Percentiles rank a stretch among this genome's conserved stretches.
These are phyloP conservation scores for Arctocebus calabarensis DNA, from an alignment of 2,797 vertebrate species.

Conservation along the genomic window DNA sequence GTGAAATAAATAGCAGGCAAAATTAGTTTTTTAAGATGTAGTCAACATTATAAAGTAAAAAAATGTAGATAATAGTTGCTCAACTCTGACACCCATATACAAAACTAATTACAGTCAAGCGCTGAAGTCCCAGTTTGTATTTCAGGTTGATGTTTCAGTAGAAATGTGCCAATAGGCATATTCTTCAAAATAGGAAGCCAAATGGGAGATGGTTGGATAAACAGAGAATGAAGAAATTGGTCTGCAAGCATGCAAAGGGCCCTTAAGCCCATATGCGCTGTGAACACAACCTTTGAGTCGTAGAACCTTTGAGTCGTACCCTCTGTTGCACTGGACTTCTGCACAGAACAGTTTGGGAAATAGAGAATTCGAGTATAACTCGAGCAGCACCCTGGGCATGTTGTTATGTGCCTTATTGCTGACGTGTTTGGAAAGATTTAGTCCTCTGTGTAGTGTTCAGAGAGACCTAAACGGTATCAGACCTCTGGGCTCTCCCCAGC, in stretches of 20 bases:
- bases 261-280: background rate
- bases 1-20: constrained; percentile 72
- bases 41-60: constrained; percentile 74
- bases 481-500: constrained; percentile 47
- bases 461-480: constrained; percentile 54
- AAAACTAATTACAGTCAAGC: constrained; percentile 63
- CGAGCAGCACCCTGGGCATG: background rate
- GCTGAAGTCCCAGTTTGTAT: constrained; percentile 40
- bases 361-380: background rate
- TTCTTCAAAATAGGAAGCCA: constrained; percentile 49
- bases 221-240: constrained; percentile 5
- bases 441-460: constrained; percentile 50
- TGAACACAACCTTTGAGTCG: background rate
- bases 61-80: constrained; percentile 65
- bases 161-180: constrained; percentile 26
- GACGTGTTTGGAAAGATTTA: constrained; percentile 58
- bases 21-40: constrained; percentile 79
- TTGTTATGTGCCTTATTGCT: constrained; percentile 1
- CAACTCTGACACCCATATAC: constrained; percentile 67
- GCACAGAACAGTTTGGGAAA: background rate
- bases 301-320: background rate
- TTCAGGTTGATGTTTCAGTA: constrained; percentile 65
- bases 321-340: background rate
- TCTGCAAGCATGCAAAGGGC: background rate
- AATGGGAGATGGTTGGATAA: background rate